These are phyloP conservation scores for Urocyon cinereoargenteus DNA, from an alignment of 2,797 vertebrate genomes.

Conservation along the genomic window DNA sequence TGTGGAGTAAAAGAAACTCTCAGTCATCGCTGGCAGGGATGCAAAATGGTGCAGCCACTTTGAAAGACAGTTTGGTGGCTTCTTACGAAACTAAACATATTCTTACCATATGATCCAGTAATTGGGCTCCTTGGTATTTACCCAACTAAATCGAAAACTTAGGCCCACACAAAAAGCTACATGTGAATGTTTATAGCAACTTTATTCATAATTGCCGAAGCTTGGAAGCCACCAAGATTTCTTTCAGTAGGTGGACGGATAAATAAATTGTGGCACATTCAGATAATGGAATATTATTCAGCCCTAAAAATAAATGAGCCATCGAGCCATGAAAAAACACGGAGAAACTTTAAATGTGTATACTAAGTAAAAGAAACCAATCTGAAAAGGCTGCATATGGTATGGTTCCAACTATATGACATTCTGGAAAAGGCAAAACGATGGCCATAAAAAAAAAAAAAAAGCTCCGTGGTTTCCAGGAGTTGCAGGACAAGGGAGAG, in stretches of 20 bases:
- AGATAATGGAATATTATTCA: background rate
- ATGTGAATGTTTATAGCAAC: no score
- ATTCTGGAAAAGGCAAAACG: background rate
- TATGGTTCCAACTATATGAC: background rate
- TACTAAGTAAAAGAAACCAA: background rate
- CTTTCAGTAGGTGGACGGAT: background rate
- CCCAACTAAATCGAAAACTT: background rate
- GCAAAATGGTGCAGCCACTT: background rate
- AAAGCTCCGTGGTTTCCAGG: background rate
- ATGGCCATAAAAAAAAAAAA: background rate
- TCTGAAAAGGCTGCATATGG: background rate
- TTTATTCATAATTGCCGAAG: background rate
- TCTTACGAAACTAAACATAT: background rate
- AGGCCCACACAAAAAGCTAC: background rate
- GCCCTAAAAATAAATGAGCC: background rate
- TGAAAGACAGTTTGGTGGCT: background rate
- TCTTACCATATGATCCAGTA: background rate
- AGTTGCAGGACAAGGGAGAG: accelerated
- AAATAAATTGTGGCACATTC: background rate
- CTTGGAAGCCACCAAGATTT: background rate
- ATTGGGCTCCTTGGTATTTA: background rate
- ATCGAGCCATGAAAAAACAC: background rate
- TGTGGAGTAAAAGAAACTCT: background rate
- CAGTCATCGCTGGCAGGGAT: background rate
- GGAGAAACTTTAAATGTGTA: background rate